Percentiles rank a stretch among this genome's conserved stretches.
These are phyloP conservation scores for Ophonus ardosiacus DNA, from an alignment of 2,888 invertebrate genomes.

Conservation along the genomic window DNA sequence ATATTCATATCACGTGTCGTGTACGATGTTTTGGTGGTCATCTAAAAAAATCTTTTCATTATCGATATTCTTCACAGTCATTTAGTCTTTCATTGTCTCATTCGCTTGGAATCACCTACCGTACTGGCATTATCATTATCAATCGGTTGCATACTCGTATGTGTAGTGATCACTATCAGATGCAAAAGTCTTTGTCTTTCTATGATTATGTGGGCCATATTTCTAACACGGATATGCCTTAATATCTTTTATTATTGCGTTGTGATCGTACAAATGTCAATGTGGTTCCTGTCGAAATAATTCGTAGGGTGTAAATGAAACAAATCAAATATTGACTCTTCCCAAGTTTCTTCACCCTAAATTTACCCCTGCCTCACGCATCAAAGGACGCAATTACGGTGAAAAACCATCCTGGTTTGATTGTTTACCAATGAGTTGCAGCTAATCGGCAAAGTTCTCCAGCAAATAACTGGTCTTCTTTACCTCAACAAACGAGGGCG, in stretches of 20 bases:
- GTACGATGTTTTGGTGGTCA: too few relatives aligned
- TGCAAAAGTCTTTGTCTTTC: too few relatives aligned
- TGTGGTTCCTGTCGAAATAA: background rate
- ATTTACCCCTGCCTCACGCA: background rate
- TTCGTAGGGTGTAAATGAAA: background rate
- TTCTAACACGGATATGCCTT: too few relatives aligned
- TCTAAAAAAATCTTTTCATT: too few relatives aligned
- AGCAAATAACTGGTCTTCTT: background rate
- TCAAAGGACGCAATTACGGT: constrained; percentile 19
- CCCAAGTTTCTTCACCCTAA: background rate
- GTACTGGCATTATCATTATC: too few relatives aligned
- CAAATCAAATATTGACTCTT: background rate
- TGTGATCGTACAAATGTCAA: background rate
- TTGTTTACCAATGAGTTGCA: constrained; percentile 10
- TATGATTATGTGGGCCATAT: too few relatives aligned
- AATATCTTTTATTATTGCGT: background rate
- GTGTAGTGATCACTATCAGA: too few relatives aligned
- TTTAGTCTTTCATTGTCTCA: too few relatives aligned
- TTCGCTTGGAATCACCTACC: too few relatives aligned
- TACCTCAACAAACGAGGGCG: background rate
- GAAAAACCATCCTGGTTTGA: background rate
- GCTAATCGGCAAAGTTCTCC: constrained; percentile 17
- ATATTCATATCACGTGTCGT: too few relatives aligned
- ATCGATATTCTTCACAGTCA: too few relatives aligned
- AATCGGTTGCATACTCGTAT: too few relatives aligned